Base-by-base conservation (phyloP, 2,113 vertebrate genomes). In the Stegastes partitus region DNA sequence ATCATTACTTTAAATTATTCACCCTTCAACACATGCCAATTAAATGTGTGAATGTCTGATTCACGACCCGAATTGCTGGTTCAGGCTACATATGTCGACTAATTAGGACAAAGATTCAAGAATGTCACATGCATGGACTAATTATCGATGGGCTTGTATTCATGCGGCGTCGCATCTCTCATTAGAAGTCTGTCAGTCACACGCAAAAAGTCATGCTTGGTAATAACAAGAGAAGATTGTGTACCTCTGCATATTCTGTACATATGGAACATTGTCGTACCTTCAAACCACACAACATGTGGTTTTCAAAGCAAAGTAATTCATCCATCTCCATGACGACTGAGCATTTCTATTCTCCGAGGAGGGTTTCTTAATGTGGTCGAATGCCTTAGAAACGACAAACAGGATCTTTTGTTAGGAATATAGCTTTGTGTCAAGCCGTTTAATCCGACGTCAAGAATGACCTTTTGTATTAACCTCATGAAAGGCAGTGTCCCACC, bases 31-130 rank as follows among this genome's bases (percentile, higher is more conserved):
- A 74, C 74, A 63, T 64, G 19, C 21, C 42, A 9, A n/a, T 47
- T 45, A 57, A 67, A 55, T 63, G 18, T 44, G 21, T 34, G 54
- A 72, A 67, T 47, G 54, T 7, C 14, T 59, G 39, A 77, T 61
- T 66, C 42, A 28, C 25, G 47, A 75, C 28, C 31, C 34, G 18
- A 62, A 57, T 44, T 3, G 23, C 26, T 61, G 21, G n/a, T 23
- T 71, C 18, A 58, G 6, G 18, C 23, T 64, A 5, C 9, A 34
- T 25, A 23, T 26, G 18, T 9, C 21, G 14, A 53, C 51, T 44
- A 69, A 61, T 23, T 55, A n/a, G 11, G 26, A 37, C 11, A 78
- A 45, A 44, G 14, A 39, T 11, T 16, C 9, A 6, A 16, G 34
- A 51, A 42, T 31, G 23, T 42, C 11, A 42, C 39, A 42, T 42